Base-by-base conservation (phyloP, 2,888 invertebrate species). In the Lagria hirta region DNA sequence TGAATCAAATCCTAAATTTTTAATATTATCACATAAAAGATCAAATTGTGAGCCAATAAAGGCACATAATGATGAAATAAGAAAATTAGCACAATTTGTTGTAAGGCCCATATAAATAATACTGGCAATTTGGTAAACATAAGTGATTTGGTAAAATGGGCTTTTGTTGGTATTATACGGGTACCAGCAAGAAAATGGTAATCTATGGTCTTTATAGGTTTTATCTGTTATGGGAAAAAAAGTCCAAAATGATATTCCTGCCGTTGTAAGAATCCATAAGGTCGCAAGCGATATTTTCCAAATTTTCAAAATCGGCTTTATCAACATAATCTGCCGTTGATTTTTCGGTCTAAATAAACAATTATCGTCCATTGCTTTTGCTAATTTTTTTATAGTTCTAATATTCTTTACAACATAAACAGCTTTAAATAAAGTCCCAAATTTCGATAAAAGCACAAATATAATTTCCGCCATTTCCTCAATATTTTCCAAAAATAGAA, bases 301-400 rank as follows among this genome's bases (percentile, higher is more conserved):
- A 3, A 21, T 4, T 3, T 5, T 6, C 6, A 37, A n/a, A 1
- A 7, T 27, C 8, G 8, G 8, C 8, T 37, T 6, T 8, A 37
- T 20, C 21, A 7, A 11, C 5, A 8, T n/a, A 2, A 23, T 8
- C 30, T 38, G 38, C 1, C 6, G 11, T 3, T n/a, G 7, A 13
- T 28, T 38, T 29, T 15, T 38, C 14, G 38, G 38, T 16, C 30
- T 28, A 5, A 38, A 38, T 13, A 29, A n/a, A n/a, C n/a, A n/a
- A n/a, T n/a, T 22, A 5, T 38, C 38, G 6, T 38, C 29, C 11
- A 38, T 14, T 11, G 10, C 14, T 21, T 2, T 6, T 23, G 30
- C 22, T 8, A 38, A 12, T 16, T 16, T 21, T 6, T 38, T 38
- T 5, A 38, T 10, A 17, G 27, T 22, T 11, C 4, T 16, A 10